A percentile compares a stretch with the other conserved stretches of the same genome.
Evolutionary conservation across 2,113 vertebrate genomes (phyloP).

Genomic region (Phyllostomus hastatus): DNA sequence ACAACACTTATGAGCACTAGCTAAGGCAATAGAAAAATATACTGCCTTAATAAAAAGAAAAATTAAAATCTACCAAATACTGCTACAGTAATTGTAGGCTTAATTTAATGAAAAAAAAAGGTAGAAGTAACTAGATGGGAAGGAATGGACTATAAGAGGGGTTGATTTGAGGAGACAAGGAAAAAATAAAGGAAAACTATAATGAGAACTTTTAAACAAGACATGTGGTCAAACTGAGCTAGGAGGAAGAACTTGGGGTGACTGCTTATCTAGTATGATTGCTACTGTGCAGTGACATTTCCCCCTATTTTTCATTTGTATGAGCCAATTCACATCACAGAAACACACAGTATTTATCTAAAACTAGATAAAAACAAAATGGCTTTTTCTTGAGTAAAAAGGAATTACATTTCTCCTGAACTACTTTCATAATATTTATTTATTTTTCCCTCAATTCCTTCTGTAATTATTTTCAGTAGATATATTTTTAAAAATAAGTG

Average conservation of each 20-base stretch:
- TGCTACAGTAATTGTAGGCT: neutral
- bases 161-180: neutral
- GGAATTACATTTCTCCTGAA: neutral
- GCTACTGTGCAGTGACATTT: accelerated
- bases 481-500: neutral
- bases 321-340: neutral
- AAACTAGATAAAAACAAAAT: neutral
- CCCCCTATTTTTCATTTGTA: neutral
- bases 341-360: neutral
- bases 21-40: neutral
- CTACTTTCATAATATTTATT: neutral
- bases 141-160: neutral
- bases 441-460: neutral
- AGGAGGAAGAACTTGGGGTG: neutral
- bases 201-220: neutral
- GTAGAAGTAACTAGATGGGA: neutral
- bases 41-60: neutral
- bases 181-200: neutral
- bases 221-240: accelerated
- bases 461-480: neutral
- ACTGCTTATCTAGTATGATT: accelerated
- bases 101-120: neutral
- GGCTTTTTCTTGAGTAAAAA: neutral
- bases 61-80: neutral
- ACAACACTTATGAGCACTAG: neutral